Base-by-base conservation (phyloP, 2,888 invertebrate genomes). In the Cactoblastis cactorum region DNA sequence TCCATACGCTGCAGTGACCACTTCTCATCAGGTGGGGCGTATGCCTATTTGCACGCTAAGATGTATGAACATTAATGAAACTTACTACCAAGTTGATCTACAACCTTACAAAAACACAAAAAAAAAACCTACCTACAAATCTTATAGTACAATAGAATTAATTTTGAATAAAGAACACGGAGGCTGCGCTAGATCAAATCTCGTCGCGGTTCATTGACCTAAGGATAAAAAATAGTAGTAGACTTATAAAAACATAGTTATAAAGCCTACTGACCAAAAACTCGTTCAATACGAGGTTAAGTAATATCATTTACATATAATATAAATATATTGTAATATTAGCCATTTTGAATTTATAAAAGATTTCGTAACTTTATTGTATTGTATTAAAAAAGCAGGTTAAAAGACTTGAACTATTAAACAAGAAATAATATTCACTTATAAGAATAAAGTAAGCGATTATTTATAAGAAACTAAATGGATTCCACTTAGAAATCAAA, bases 131-230 rank as follows among this genome's bases (percentile, higher is more conserved):
- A n/a, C n/a, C n/a, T n/a, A n/a, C n/a, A n/a, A n/a, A n/a, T n/a
- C n/a, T n/a, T n/a, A n/a, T n/a, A n/a, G n/a, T n/a, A 43, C 43
- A 43, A 43, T 43, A 28, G 43, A 43, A 43, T 43, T 43, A 43
- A 43, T 43, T 43, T 32, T 43, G 43, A 43, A 62, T 62, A 57
- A 56, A 54, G 53, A 53, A 52, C 53, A 17, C 61, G 59, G 59
- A 77, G 75, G 75, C 74, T 75, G 58, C 62, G 55, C 57, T 63
- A 58, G 67, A 61, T 62, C 55, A 62, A 68, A 67, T 73, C 72
- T 71, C 71, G 77, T 71, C 58, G 56, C 57, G 61, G 80, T 77
- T 79, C 79, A 74, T 65, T 69, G 80, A 73, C 77, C 78, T 68
- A 59, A 58, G 63, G 69, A 67, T 67, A 65, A 61, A 68, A 61